Percentiles rank a stretch among this genome's conserved stretches.
Conservation (phyloP, 64 coral and sea anemone species). For the Stichodactyla helianthus region DNA sequence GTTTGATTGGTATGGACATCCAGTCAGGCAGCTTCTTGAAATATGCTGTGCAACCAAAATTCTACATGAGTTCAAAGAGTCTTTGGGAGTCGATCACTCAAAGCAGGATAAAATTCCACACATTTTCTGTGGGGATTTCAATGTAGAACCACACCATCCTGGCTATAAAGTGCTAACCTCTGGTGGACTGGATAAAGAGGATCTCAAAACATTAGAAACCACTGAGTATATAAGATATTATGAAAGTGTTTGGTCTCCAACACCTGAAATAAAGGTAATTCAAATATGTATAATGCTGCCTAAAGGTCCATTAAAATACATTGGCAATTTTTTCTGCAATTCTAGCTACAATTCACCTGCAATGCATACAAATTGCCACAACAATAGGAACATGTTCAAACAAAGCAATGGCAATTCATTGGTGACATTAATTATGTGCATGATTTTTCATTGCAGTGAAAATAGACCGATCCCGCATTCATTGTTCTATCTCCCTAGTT, state of each 20-base stretch:
- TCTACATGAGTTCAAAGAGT: not conserved
- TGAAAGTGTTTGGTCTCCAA: not conserved
- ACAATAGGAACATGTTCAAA: no score
- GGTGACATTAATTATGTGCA: no score
- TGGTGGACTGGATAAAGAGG: conserved; percentile 22
- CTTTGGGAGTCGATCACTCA: not conserved
- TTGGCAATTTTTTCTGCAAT: no score
- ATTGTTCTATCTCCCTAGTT: no score
- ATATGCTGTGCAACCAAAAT: not conserved
- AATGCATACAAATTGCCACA: no score
- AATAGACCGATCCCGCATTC: no score
- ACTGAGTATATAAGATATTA: conserved; percentile 44
- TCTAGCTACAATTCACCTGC: no score
- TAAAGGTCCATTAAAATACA: no score
- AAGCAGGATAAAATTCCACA: not conserved
- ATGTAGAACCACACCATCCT: conserved; percentile 55
- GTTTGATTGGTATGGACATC: not conserved
- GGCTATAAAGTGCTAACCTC: conserved; percentile 48
- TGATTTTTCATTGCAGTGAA: no score
- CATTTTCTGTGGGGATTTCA: conserved; percentile 51
- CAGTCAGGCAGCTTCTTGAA: not conserved
- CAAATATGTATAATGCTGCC: no score
- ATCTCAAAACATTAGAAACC: conserved; percentile 22
- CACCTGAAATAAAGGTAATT: not conserved
- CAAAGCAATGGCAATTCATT: no score